A percentile compares a stretch with the other conserved stretches of the same genome.
Conservation (phyloP, 2,888 invertebrate species). For the Himalopsyche anomala region DNA sequence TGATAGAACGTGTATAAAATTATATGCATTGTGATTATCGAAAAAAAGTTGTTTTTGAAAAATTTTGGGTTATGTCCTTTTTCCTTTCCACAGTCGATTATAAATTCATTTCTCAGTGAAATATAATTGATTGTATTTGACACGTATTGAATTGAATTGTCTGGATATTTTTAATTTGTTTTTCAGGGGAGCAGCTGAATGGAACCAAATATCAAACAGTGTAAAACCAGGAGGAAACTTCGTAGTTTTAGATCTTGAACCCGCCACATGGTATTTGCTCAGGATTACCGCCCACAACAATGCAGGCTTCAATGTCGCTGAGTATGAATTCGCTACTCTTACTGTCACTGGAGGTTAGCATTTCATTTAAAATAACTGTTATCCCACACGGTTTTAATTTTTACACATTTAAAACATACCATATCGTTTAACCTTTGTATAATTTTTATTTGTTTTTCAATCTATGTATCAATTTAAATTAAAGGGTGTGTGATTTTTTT, state of each 20-base stretch:
- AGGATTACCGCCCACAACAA: slow-evolving; percentile 96
- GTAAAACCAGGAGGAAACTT: slow-evolving; percentile 94
- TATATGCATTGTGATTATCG: too few relatives aligned
- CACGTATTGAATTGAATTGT: too few relatives aligned
- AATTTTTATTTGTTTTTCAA: too few relatives aligned
- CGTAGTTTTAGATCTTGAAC: slow-evolving; percentile 92
- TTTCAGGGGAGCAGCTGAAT: slow-evolving; percentile 87
- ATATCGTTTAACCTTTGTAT: neutral
- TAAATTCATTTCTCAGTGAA: too few relatives aligned
- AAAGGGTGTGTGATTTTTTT: too few relatives aligned
- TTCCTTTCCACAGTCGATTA: too few relatives aligned
- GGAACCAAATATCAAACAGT: slow-evolving; percentile 96
- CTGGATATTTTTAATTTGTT: neutral
- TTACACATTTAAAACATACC: neutral
- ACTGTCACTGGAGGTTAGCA: slow-evolving; percentile 93
- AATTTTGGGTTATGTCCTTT: too few relatives aligned
- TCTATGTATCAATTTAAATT: neutral
- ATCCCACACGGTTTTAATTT: too few relatives aligned
- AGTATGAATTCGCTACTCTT: slow-evolving; percentile 96
- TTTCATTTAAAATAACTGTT: neutral
- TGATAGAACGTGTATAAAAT: too few relatives aligned
- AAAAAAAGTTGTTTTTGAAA: too few relatives aligned
- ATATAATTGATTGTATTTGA: too few relatives aligned
- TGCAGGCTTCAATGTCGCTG: slow-evolving; percentile 95
- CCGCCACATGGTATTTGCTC: slow-evolving; percentile 95